Base-by-base conservation (phyloP, 2,888 invertebrate genomes). In the Aethes cnicana region DNA sequence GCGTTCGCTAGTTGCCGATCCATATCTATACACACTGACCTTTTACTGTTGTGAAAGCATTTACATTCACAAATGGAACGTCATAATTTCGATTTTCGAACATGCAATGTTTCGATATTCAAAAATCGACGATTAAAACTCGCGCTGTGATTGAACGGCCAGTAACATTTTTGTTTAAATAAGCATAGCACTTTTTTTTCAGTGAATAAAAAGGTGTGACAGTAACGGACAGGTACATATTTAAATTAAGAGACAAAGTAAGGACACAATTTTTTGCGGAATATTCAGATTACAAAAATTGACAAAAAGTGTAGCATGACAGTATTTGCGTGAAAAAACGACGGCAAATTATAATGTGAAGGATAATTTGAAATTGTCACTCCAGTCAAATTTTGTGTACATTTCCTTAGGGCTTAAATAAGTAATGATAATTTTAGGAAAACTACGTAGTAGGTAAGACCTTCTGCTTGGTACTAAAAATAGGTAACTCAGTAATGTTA, bases 1-100 rank as follows among this genome's bases (percentile, higher is more conserved):
- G 77, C 43, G 21, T 73, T 74, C 57, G 64, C 74, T 60, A n/a
- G 60, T 58, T 55, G 57, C 57, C 64, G 77, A 74, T 75, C 66
- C 56, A 56, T 66, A 70, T 75, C 72, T 62, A 57, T 47, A 50
- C 54, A 56, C 53, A 62, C 58, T 69, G 71, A 71, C 72, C 73
- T 73, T 71, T 69, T 64, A 61, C 64, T 67, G 63, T 48, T 57
- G 56, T 61, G 59, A 61, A 63, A 61, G 64, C 41, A 47, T 55
- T 52, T 39, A 46, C 46, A 47, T 42, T 46, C 52, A 48, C 49
- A 53, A 55, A 53, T 53, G 49, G 55, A 48, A 48, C 42, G 42
- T 53, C 20, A 50, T 43, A 44, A 56, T 52, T 52, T 52, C 20
- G 39, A 52, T 49, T 36, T 26, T 21, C 43, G 21, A 52, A 30